Base-by-base conservation (phyloP, 2,113 vertebrate species). In the Oostethus manadensis region DNA sequence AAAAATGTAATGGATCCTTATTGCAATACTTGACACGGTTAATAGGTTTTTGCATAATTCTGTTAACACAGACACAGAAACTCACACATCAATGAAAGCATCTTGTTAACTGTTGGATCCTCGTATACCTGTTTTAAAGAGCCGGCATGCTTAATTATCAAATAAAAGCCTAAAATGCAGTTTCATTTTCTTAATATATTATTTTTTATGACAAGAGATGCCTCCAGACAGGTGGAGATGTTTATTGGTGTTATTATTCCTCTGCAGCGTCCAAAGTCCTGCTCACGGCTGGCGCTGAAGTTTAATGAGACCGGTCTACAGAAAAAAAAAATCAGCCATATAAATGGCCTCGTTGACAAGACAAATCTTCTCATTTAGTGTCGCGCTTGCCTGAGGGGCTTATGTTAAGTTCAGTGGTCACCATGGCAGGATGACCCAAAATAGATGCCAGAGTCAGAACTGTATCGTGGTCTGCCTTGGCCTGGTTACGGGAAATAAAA, bases 291-390 rank as follows among this genome's bases (percentile, higher is more conserved):
- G 72, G 67, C 35, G 21, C 78, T 73, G 73, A 77, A 64, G 61
- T 83, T 76, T 86, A 87, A 83, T 83, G 74, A 84, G 70, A 47
- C 55, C 69, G 64, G 68, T 78, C 62, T 75, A 72, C 50, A 11
- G 18, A 13, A 10, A 56, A 38, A 17, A 33, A 21, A 6, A 17
- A 15, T 3, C 62, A 67, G 72, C 77, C 64, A 67, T 80, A 79
- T 73, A 80, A 84, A 81, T 71, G 69, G 58, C 56, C 64, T 43
- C 70, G 77, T 76, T 83, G 74, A 84, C 73, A 74, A 78, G 71
- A 76, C 61, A 78, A 80, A 81, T 76, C 63, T 66, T 73, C 67
- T 51, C 64, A 77, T 84, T 86, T 78, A 80, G 71, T 46, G 10
- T 47, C 48, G 51, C 18, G 40, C 62, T 57, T 2, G 33, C 16